Evolutionary conservation across 1,140 invertebrate genomes (phyloP), one percentile per base, ranked within the genome.

Genomic region (Diploscapter pachys): DNA sequence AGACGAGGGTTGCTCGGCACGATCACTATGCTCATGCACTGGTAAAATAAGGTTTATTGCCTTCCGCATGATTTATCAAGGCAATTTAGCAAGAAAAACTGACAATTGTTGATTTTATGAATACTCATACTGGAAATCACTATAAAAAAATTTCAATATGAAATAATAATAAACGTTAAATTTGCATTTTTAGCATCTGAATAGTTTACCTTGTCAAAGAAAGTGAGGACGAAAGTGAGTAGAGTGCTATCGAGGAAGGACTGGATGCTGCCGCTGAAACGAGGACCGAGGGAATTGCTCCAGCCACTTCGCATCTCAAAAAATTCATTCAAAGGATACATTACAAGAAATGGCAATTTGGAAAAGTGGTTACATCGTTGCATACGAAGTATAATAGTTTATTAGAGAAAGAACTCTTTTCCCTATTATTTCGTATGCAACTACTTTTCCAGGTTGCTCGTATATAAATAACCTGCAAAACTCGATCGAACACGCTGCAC

Each of bases 211-310:
- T 74, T 78, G 49, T 78, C 76, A 54, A 78, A 59, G 54, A 75
- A 75, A 2, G 72, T 75, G 31, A 78, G 63, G 8, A 71, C 48
- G 52, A 78, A 74, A 6, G 76, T 78, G 53, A 78, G 76, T 50
- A 78, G 72, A 5, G 65, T 70, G 13, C 75, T 57, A 52, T 78
- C 76, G 3, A 78, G 73, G 53, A 78, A 78, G 13, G 4, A 5
- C 5, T 51, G 54, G 5, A 74, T 5, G 8, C 66, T 55, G 8
- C 62, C 63, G 4, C 8, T 6, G 8, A 66, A 76, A 48, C 61
- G 69, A 4, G 5, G 31, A 4, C 61, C 75, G 4, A 76, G 31
- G 4, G 13, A 53, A 31, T 71, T 53, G 5, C 48, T 55, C 75
- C 75, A 76, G 52, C 50, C 51, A 3, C 61, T n/a, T 4, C 75